Evolutionary conservation across 2,797 vertebrate genomes (phyloP).

Genomic region (Sparus aurata): DNA sequence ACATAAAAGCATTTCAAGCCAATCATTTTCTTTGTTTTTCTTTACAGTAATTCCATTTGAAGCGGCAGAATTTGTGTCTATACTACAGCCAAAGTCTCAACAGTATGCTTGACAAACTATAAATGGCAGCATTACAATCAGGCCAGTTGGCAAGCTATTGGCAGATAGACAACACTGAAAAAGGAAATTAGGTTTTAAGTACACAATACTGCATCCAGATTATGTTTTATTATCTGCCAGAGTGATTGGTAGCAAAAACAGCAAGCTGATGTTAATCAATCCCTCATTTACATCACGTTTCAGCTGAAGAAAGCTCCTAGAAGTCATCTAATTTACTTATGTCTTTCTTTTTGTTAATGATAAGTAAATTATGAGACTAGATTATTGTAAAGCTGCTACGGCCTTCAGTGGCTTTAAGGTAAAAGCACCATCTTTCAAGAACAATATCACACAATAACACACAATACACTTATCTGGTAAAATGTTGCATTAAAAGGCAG

Average conservation of each 20-base stretch:
- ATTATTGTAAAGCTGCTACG: conserved; percentile 3
- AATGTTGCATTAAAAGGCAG: background rate
- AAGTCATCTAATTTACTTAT: conserved; percentile 34
- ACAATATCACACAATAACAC: background rate
- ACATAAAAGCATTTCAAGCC: background rate
- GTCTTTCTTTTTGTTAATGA: conserved; percentile 23
- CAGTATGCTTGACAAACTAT: conserved; percentile 4
- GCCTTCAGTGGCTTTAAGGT: background rate
- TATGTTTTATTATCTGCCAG: conserved; percentile 10
- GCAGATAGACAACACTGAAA: conserved; percentile 25
- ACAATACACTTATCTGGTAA: background rate
- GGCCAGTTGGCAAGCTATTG: conserved; percentile 12
- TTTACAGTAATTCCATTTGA: background rate
- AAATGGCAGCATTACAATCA: conserved; percentile 25
- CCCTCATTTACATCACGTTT: conserved; percentile 12
- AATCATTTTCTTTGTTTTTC: background rate
- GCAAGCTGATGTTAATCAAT: conserved; percentile 36
- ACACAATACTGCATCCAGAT: conserved; percentile 39
- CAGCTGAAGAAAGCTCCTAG: conserved; percentile 33
- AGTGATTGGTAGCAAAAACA: conserved; percentile 6
- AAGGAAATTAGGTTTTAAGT: conserved; percentile 37
- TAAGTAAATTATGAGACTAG: conserved; percentile 26
- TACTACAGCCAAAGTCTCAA: conserved; percentile 6
- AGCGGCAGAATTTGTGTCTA: background rate
- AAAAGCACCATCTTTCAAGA: background rate